phyloP scores from a whole-genome alignment of 35 echinoderm and acorn worm genomes.

The Heliocidaris erythrogramma region DNA sequence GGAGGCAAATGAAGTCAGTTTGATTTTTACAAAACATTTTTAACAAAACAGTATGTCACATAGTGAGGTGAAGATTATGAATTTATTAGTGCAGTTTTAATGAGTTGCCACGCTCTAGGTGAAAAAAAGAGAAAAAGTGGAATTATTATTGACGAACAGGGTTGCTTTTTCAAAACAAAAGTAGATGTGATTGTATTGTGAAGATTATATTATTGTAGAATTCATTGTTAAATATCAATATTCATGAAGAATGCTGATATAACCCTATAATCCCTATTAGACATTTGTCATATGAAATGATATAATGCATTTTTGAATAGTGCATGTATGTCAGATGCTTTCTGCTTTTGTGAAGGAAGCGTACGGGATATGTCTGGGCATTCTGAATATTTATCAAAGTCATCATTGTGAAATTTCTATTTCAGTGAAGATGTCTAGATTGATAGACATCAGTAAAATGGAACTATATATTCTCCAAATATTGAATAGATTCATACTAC shows the following conservation, averaged over 20 bases:
- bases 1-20: background rate
- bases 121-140: background rate
- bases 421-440: background rate
- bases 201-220: background rate
- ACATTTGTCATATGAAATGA: background rate
- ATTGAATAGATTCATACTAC: background rate
- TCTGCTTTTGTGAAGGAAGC: background rate
- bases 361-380: background rate
- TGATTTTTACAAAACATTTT: background rate
- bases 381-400: background rate
- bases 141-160: background rate
- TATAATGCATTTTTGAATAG: background rate
- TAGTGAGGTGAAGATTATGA: background rate
- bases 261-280: too few species aligned
- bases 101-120: background rate
- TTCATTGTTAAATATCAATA: background rate
- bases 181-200: background rate
- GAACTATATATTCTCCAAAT: background rate
- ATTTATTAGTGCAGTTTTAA: background rate
- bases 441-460: background rate
- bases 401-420: background rate
- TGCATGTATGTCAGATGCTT: background rate
- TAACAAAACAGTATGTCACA: background rate
- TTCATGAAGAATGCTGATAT: too few species aligned
- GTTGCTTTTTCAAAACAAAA: background rate